Evolutionary conservation across 2,888 invertebrate species (phyloP), one percentile per base, ranked within the genome.

Genomic region (Mythimna albipuncta): DNA sequence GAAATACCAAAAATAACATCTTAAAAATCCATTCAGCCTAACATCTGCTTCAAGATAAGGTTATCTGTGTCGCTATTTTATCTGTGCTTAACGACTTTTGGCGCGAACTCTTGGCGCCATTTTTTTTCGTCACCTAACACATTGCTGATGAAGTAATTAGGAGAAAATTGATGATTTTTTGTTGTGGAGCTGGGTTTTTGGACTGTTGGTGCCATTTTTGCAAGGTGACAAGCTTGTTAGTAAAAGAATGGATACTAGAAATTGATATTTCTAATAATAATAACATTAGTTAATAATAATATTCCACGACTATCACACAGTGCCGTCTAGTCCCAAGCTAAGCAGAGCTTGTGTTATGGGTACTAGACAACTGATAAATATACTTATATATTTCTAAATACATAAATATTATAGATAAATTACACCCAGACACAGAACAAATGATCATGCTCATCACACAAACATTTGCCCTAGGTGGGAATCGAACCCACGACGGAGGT

Each of bases 101-200:
- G 85, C 84, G 85, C 85, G 85, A 85, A 80, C 65, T 62, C 11
- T 64, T 50, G 85, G 85, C 85, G 85, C 85, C 85, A 85, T 84
- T 82, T 85, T 85, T 85, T 85, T 86, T 52, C 76, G 59, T 68
- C 80, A 86, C 86, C 85, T 85, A 86, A 86, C 85, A 85, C 85
- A 82, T 86, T 78, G 86, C 47, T 67, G 66, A 77, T 77, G 71
- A 77, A 71, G 86, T 84, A 86, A 86, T 85, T 85, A 82, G 75
- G 64, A 16, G 71, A 75, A 82, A 82, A 80, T 76, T 77, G 44
- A 58, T 75, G 44, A 10, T 71, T 77, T 79, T 85, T 85, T 72
- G 59, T 70, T 62, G 58, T 26, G 58, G 38, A 77, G 75, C 73
- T 52, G 26, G 35, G 58, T 75, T 74, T 74, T 77, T 74, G 64